Evolutionary conservation across 2,113 vertebrate genomes (phyloP).

Genomic region (Spermophilus dauricus): DNA sequence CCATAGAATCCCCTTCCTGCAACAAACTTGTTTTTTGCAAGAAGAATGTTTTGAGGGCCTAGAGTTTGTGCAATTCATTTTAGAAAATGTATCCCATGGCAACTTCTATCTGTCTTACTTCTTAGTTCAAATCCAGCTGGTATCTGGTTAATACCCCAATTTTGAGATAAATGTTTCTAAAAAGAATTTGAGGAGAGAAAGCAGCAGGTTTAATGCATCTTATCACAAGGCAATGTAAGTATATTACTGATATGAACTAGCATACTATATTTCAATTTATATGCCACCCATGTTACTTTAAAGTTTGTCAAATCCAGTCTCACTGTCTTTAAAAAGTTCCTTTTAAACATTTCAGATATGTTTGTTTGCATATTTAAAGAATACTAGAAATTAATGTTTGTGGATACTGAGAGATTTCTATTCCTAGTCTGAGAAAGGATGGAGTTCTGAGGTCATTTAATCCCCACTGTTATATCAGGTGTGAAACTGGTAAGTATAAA

Average conservation of each 20-base stretch:
- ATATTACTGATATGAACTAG: background rate
- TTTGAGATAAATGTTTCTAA: constrained; percentile 63
- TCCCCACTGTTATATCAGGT: background rate
- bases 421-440: constrained; percentile 31
- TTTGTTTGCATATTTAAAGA: background rate
- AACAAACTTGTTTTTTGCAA: background rate
- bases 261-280: background rate
- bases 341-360: constrained; percentile 38
- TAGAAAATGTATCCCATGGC: constrained; percentile 23
- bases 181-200: constrained; percentile 18
- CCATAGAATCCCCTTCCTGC: background rate
- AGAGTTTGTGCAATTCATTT: constrained; percentile 63
- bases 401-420: constrained; percentile 1
- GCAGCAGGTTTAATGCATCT: background rate
- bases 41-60: background rate
- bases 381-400: constrained; percentile 12
- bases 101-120: constrained; percentile 28
- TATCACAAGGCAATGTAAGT: background rate
- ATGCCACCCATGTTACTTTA: background rate
- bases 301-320: constrained; percentile 40
- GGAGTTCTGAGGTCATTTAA: constrained; percentile 18
- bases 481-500: constrained; percentile 45
- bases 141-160: constrained; percentile 48
- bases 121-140: constrained; percentile 2
- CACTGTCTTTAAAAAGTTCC: background rate